A percentile compares a stretch with the other conserved stretches of the same genome.
Conservation (phyloP, 2,888 invertebrate genomes). For the Diarsia dahlii region DNA sequence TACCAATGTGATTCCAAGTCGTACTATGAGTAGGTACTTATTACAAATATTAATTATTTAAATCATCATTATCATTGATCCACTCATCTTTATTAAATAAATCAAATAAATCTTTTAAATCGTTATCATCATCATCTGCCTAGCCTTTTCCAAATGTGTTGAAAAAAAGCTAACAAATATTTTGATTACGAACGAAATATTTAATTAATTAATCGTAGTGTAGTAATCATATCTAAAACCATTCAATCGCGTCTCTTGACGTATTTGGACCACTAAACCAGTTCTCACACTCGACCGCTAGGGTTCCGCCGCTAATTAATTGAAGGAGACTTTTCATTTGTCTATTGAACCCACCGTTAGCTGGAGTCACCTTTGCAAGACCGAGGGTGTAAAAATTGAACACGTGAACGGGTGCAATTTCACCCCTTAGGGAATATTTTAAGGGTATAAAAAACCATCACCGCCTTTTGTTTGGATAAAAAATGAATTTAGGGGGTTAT, state of each 20-base stretch:
- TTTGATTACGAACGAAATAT: too few relatives aligned
- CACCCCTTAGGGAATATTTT: slow-evolving; percentile 36
- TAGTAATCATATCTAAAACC: too few relatives aligned
- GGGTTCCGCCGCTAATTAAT: slow-evolving; percentile 83
- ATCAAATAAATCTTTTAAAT: too few relatives aligned
- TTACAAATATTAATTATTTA: too few relatives aligned
- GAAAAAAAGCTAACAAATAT: too few relatives aligned
- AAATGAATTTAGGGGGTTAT: neutral
- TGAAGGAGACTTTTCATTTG: slow-evolving; percentile 85
- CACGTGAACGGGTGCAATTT: slow-evolving; percentile 64
- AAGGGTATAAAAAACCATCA: slow-evolving; percentile 12
- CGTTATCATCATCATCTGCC: too few relatives aligned
- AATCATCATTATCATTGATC: too few relatives aligned
- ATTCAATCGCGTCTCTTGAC: neutral
- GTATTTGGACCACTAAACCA: slow-evolving; percentile 34
- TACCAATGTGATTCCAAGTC: too few relatives aligned
- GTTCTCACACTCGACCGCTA: slow-evolving; percentile 80
- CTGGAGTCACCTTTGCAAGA: slow-evolving; percentile 55
- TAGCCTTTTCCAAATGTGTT: too few relatives aligned
- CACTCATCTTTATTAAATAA: too few relatives aligned
- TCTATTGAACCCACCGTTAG: slow-evolving; percentile 71
- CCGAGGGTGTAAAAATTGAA: slow-evolving; percentile 69
- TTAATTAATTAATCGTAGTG: too few relatives aligned
- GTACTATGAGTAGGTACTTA: too few relatives aligned
- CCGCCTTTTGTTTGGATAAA: neutral